Evolutionary conservation across 2,113 vertebrate genomes (phyloP).

Genomic region (Eublepharis macularius): DNA sequence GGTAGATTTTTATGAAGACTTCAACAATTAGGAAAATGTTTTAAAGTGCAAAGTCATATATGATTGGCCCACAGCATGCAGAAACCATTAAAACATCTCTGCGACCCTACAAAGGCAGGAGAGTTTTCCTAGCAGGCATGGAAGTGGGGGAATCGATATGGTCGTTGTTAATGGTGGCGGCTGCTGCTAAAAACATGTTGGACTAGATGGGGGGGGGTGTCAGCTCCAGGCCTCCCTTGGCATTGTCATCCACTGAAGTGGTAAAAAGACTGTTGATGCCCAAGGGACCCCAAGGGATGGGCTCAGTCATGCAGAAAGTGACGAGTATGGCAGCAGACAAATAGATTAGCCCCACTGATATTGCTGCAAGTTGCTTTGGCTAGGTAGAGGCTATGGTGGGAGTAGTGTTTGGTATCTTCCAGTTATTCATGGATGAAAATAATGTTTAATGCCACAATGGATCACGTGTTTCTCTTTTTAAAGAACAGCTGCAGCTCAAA

Average conservation of each 20-base stretch:
- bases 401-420: not conserved
- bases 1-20: too few species aligned
- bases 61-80: too few species aligned
- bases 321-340: not conserved
- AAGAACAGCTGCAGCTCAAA: not conserved
- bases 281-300: not conserved
- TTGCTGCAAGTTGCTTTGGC: not conserved
- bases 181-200: not conserved
- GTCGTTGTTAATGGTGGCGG: too few species aligned
- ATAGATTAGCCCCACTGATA: not conserved
- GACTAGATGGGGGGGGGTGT: not conserved
- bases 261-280: not conserved
- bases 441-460: not conserved
- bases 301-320: not conserved
- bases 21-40: too few species aligned
- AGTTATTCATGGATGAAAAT: not conserved
- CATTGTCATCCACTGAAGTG: not conserved
- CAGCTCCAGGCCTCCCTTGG: not conserved
- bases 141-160: not conserved
- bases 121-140: too few species aligned
- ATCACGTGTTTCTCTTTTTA: not conserved
- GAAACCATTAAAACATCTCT: too few species aligned
- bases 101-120: too few species aligned
- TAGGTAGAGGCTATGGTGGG: not conserved
- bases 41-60: too few species aligned